Percentiles rank a stretch among this genome's conserved stretches.
These are phyloP conservation scores for Philereme vetulata DNA, from an alignment of 2,888 invertebrate species.

Conservation along the genomic window DNA sequence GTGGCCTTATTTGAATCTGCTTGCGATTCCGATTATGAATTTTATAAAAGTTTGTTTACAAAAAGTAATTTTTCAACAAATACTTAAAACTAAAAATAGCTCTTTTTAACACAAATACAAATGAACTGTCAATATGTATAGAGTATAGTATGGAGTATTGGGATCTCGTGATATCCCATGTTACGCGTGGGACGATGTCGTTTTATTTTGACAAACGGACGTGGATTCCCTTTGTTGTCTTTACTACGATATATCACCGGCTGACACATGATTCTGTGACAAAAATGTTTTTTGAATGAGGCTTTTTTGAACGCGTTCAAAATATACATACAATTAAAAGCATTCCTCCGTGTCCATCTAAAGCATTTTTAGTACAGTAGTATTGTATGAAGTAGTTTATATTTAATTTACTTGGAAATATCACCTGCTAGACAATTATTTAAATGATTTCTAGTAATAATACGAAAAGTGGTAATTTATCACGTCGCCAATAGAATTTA, in stretches of 20 bases:
- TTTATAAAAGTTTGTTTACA: too few species aligned
- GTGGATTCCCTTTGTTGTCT: slow-evolving; percentile 71
- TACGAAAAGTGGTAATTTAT: slow-evolving; percentile 65
- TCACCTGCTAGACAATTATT: slow-evolving; percentile 63
- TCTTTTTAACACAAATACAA: slow-evolving; percentile 1
- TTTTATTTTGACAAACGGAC: slow-evolving; percentile 79
- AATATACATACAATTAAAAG: slow-evolving; percentile 10
- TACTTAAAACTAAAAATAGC: too few species aligned
- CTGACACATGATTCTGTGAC: slow-evolving; percentile 63
- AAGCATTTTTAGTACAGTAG: slow-evolving; percentile 12
- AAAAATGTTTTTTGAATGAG: slow-evolving; percentile 58
- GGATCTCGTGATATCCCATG: slow-evolving; percentile 59
- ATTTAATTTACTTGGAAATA: slow-evolving; percentile 51
- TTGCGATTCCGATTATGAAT: too few species aligned
- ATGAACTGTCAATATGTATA: slow-evolving; percentile 39
- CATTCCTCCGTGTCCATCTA: background rate
- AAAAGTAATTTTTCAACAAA: too few species aligned
- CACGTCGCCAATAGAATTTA: slow-evolving; percentile 76
- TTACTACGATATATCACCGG: slow-evolving; percentile 72
- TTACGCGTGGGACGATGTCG: slow-evolving; percentile 71
- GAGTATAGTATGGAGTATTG: slow-evolving; percentile 45
- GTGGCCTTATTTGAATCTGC: too few species aligned
- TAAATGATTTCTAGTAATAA: slow-evolving; percentile 61
- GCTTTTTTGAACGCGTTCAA: slow-evolving; percentile 46
- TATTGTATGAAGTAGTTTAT: background rate